Conservation (phyloP, 2,797 vertebrate species). For the Protosalanx chinensis region DNA sequence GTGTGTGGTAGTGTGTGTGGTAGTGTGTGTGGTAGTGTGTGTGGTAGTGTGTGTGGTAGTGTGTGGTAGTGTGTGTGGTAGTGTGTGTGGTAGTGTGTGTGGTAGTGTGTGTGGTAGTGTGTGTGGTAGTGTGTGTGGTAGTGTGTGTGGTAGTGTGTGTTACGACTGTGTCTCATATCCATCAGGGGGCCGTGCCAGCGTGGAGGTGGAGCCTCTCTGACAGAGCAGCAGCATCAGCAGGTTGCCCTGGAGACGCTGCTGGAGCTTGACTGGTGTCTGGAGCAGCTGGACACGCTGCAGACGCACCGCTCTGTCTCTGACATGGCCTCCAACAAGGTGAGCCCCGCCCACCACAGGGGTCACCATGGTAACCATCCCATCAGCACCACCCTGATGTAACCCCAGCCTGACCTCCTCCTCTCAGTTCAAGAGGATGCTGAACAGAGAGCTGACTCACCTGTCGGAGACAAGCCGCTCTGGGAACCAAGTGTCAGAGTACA, state of each 20-base stretch:
- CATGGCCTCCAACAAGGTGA: conserved; percentile 78
- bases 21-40: neutral
- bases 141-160: neutral
- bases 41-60: too few species aligned
- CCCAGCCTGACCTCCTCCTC: conserved; percentile 10
- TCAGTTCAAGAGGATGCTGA: conserved; percentile 82
- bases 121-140: neutral
- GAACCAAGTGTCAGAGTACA: conserved; percentile 90
- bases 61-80: neutral
- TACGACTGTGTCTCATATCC: neutral
- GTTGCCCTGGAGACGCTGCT: conserved; percentile 79
- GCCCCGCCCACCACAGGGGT: neutral
- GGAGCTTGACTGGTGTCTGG: conserved; percentile 81
- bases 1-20: neutral
- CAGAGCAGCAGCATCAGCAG: conserved; percentile 79
- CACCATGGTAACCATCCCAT: neutral
- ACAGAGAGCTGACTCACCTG: conserved; percentile 85
- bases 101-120: neutral
- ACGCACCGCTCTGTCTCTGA: conserved; percentile 78
- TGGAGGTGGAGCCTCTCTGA: conserved; percentile 75
- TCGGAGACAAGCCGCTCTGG: conserved; percentile 91
- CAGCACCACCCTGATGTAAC: neutral
- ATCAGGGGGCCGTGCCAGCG: conserved; percentile 77
- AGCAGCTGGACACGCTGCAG: conserved; percentile 80
- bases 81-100: neutral